phyloP scores from a whole-genome alignment of 1,140 invertebrate genomes.

The Heterodera carotae region DNA sequence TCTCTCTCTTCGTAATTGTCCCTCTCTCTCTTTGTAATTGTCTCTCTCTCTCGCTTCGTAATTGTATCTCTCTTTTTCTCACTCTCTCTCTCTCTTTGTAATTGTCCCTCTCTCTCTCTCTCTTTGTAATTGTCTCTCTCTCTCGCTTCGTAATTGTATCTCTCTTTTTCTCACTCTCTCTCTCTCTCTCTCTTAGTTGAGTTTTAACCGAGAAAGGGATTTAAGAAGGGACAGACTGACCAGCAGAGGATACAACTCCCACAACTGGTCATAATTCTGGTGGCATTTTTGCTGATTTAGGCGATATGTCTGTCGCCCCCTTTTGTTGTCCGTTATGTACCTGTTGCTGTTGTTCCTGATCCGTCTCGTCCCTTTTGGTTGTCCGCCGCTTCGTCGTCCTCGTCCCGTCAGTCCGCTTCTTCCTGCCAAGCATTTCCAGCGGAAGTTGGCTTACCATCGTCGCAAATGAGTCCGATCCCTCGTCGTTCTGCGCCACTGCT shows the following conservation, averaged over 20 bases:
- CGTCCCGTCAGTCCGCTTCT: background rate
- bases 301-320: no score
- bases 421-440: conserved; percentile 12
- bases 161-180: conserved; percentile 1
- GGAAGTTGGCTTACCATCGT: conserved; percentile 22
- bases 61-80: no score
- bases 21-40: no score
- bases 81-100: no score
- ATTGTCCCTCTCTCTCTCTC: no score
- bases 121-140: background rate
- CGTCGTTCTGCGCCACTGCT: conserved; percentile 22
- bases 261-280: no score
- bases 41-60: no score
- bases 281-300: no score
- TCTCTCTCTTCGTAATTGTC: no score
- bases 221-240: no score
- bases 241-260: no score
- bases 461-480: conserved; percentile 20
- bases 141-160: background rate
- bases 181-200: conserved; percentile 4
- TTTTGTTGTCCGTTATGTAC: background rate
- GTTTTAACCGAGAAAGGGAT: no score
- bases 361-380: background rate
- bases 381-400: background rate
- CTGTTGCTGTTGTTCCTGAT: background rate